phyloP scores from a whole-genome alignment of 2,888 invertebrate species.

The Alsophila aescularia region DNA sequence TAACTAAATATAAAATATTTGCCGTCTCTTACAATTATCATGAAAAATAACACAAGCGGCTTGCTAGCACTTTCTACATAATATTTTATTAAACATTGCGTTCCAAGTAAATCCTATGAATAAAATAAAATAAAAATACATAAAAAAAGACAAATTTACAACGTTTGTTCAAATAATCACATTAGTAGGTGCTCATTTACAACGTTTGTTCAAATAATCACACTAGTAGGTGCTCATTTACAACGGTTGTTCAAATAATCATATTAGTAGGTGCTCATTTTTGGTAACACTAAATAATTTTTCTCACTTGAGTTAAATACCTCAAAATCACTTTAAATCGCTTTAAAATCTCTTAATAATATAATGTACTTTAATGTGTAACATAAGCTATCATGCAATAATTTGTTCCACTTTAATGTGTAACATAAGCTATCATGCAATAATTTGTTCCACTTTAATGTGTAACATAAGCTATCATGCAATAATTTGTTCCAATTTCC shows the following conservation, averaged over 20 bases:
- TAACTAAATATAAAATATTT: neutral
- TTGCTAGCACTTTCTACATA: neutral
- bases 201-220: neutral
- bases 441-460: too few relatives aligned
- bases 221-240: too few relatives aligned
- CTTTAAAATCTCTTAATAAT: neutral
- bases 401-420: too few relatives aligned
- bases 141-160: neutral
- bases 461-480: conserved; percentile 2
- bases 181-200: neutral
- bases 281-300: conserved; percentile 4
- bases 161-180: neutral
- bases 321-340: neutral
- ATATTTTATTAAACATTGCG: neutral
- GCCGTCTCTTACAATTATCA: neutral
- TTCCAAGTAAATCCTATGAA: neutral
- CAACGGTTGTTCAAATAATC: neutral
- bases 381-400: too few relatives aligned
- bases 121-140: neutral
- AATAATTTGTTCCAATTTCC: neutral
- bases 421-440: too few relatives aligned
- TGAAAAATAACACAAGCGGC: too few relatives aligned
- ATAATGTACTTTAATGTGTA: neutral
- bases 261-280: neutral
- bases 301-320: neutral